phyloP scores from a whole-genome alignment of 2,888 invertebrate genomes.

The Cheilosia pagana region DNA sequence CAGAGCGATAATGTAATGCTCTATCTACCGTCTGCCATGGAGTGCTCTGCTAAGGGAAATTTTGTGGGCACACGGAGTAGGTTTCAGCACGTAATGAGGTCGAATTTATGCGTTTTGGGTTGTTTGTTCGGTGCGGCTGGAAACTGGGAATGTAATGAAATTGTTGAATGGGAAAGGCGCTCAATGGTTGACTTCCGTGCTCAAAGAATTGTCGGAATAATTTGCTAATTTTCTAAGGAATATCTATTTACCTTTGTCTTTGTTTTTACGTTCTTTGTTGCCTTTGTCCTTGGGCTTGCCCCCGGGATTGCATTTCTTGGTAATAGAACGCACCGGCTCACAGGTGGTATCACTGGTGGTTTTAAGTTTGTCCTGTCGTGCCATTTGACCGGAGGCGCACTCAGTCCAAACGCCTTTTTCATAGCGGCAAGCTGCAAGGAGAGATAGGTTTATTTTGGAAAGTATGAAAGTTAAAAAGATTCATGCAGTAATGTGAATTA shows the following conservation, averaged over 20 bases:
- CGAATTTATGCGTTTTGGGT: constrained; percentile 53
- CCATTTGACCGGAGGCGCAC: constrained; percentile 92
- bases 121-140: not conserved
- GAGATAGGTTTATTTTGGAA: not conserved
- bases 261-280: constrained; percentile 82
- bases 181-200: constrained; percentile 2
- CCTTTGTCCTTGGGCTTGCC: constrained; percentile 80
- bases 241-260: constrained; percentile 84
- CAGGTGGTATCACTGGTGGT: constrained; percentile 90
- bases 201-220: constrained; percentile 10
- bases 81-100: constrained; percentile 59
- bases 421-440: constrained; percentile 90
- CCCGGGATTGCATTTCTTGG: constrained; percentile 92
- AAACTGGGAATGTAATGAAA: constrained; percentile 28
- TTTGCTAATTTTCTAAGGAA: constrained; percentile 47
- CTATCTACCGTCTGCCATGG: not conserved
- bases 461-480: not conserved
- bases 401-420: constrained; percentile 95
- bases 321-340: constrained; percentile 90
- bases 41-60: constrained; percentile 28
- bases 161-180: not conserved
- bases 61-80: constrained; percentile 28
- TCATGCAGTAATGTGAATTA: too few species aligned
- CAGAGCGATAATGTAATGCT: constrained; percentile 19
- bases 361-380: constrained; percentile 92